Conservation (phyloP, 2,888 invertebrate species). For the Anorthoa munda region DNA sequence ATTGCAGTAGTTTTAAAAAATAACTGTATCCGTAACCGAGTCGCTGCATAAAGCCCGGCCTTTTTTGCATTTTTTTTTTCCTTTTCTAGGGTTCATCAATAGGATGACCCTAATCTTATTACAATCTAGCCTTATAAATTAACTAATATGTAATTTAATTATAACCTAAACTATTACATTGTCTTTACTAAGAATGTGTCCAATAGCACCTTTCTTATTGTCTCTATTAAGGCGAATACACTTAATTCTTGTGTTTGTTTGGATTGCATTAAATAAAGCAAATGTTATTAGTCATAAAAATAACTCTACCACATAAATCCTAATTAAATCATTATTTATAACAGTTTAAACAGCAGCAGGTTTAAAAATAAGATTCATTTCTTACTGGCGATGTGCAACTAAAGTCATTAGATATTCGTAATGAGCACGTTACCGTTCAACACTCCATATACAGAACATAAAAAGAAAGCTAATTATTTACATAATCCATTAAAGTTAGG, state of each 20-base stretch:
- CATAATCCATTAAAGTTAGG: slow-evolving; percentile 62
- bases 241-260: too few relatives aligned
- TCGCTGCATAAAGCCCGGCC: neutral
- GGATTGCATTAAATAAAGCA: neutral
- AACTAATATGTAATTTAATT: too few relatives aligned
- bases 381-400: slow-evolving; percentile 52
- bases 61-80: too few relatives aligned
- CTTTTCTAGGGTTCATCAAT: too few relatives aligned
- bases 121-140: too few relatives aligned
- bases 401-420: slow-evolving; percentile 61
- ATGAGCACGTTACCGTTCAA: slow-evolving; percentile 59
- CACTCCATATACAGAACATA: slow-evolving; percentile 59
- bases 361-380: slow-evolving; percentile 48
- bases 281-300: neutral
- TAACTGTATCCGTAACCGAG: neutral
- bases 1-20: neutral
- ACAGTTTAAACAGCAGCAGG: slow-evolving; percentile 9
- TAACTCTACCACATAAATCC: slow-evolving; percentile 31
- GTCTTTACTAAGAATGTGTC: too few relatives aligned
- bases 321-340: slow-evolving; percentile 45
- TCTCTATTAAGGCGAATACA: too few relatives aligned
- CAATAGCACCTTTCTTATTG: too few relatives aligned
- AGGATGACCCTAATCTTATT: too few relatives aligned
- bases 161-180: too few relatives aligned
- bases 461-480: slow-evolving; percentile 72